Evolutionary conservation across 1,140 invertebrate species (phyloP).

Genomic region (Forficula auricularia): DNA sequence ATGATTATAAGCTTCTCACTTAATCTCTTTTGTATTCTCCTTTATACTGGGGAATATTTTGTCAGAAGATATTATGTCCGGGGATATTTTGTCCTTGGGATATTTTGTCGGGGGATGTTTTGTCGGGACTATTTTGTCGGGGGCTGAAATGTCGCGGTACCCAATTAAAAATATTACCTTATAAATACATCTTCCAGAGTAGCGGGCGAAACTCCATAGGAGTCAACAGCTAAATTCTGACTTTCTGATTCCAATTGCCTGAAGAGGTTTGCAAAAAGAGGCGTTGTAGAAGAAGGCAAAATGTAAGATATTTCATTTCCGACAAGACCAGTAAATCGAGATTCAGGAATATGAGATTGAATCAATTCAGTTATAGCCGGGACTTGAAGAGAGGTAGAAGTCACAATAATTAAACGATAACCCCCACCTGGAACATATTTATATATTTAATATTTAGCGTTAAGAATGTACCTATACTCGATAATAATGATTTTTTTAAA

Average conservation of each 20-base stretch:
- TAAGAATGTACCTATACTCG: no score
- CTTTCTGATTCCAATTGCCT: constrained; percentile 26
- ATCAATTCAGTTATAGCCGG: constrained; percentile 24
- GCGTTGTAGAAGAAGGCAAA: constrained; percentile 18
- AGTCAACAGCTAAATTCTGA: constrained; percentile 27
- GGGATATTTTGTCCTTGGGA: no score
- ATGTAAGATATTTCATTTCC: constrained; percentile 23
- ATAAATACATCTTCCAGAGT: constrained; percentile 47
- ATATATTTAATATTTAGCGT: background rate
- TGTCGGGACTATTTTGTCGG: no score
- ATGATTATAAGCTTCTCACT: no score
- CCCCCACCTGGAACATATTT: constrained; percentile 30
- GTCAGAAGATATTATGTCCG: no score
- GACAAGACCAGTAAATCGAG: constrained; percentile 28
- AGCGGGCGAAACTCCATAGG: constrained; percentile 35
- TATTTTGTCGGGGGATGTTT: no score
- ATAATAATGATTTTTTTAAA: no score
- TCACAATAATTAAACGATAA: constrained; percentile 30
- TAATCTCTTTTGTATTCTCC: no score
- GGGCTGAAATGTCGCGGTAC: no score
- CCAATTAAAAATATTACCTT: no score
- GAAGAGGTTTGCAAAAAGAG: constrained; percentile 27
- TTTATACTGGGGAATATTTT: no score
- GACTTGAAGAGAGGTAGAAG: constrained; percentile 24
- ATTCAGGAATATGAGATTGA: constrained; percentile 25